Conservation (phyloP, 2,888 invertebrate species). For the Bruchidius siliquastri region DNA sequence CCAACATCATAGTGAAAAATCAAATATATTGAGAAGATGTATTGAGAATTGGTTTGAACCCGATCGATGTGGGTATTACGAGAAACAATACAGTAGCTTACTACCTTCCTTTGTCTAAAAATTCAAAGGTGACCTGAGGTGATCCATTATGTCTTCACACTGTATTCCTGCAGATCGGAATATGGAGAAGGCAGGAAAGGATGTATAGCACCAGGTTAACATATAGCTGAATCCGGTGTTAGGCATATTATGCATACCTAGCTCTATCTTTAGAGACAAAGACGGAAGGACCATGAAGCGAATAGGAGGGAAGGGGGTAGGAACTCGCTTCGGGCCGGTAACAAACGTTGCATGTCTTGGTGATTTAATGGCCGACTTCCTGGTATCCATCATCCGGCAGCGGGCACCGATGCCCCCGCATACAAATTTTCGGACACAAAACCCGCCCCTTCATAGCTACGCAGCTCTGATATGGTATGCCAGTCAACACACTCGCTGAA, state of each 20-base stretch:
- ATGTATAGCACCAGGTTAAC: neutral
- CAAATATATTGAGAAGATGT: too few relatives aligned
- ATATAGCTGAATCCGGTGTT: neutral
- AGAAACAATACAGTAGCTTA: too few relatives aligned
- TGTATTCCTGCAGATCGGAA: too few relatives aligned
- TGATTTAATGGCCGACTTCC: conserved; percentile 1
- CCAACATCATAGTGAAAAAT: too few relatives aligned
- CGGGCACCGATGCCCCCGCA: neutral
- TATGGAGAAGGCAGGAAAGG: neutral
- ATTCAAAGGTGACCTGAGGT: too few relatives aligned
- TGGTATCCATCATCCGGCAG: neutral
- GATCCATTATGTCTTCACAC: too few relatives aligned
- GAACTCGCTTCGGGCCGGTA: neutral
- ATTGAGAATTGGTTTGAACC: too few relatives aligned
- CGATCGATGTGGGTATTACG: too few relatives aligned
- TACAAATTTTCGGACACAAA: neutral
- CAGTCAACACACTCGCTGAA: too few relatives aligned
- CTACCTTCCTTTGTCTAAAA: too few relatives aligned
- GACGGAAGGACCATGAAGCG: neutral
- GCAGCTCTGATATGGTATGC: neutral
- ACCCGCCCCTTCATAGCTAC: neutral
- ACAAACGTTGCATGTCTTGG: conserved; percentile 2
- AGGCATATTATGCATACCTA: neutral
- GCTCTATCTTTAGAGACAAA: neutral
- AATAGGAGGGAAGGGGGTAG: neutral